These are phyloP conservation scores for Leptopilina boulardi DNA, from an alignment of 1,140 invertebrate genomes.

Conservation along the genomic window DNA sequence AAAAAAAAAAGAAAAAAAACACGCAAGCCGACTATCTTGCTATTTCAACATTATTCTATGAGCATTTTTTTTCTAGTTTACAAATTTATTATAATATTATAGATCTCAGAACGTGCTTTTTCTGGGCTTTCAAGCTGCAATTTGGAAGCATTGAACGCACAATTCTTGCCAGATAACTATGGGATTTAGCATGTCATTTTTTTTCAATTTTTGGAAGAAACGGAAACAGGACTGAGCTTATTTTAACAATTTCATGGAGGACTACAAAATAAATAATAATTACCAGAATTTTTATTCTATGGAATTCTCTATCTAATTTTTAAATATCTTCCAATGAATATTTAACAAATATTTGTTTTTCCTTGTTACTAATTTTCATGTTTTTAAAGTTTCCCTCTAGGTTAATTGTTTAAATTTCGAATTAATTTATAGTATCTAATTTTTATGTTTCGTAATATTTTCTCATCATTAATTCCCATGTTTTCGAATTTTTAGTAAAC, in stretches of 20 bases:
- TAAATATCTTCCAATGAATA: neutral
- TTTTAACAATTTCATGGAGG: neutral
- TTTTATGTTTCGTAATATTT: too few relatives aligned
- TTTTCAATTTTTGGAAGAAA: neutral
- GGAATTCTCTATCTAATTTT: neutral
- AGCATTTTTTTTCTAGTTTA: constrained; percentile 16
- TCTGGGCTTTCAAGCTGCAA: constrained; percentile 32
- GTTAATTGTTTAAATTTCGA: too few relatives aligned
- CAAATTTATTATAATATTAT: neutral
- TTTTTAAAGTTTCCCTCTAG: too few relatives aligned
- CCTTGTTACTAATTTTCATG: neutral
- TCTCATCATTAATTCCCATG: too few relatives aligned
- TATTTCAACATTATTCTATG: constrained; percentile 26
- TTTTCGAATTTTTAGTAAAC: too few relatives aligned
- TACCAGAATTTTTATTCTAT: neutral
- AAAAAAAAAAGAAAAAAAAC: neutral
- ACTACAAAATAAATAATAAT: too few relatives aligned
- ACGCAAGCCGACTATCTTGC: constrained; percentile 10
- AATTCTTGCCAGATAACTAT: neutral
- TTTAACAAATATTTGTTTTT: neutral
- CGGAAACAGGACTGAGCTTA: neutral
- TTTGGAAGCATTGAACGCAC: constrained; percentile 34
- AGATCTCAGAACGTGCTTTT: constrained; percentile 1
- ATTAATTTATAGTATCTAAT: too few relatives aligned
- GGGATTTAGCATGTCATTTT: neutral